A percentile compares a stretch with the other conserved stretches of the same genome.
phyloP scores from a whole-genome alignment of 2,113 vertebrate genomes.

The Elaphurus davidianus region DNA sequence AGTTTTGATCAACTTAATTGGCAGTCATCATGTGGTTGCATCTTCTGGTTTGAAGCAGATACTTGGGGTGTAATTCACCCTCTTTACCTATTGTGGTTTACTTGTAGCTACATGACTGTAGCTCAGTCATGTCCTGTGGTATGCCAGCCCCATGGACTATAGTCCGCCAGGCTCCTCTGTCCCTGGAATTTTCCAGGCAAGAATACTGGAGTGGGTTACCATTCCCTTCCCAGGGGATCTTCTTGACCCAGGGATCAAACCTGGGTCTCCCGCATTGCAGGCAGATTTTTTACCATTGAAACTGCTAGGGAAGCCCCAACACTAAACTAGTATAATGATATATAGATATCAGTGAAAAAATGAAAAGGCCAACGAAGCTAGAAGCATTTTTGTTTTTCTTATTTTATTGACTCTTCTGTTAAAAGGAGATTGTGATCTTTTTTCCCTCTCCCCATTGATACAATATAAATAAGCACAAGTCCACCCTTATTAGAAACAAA shows the following conservation, averaged over 20 bases:
- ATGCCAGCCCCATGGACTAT: not conserved
- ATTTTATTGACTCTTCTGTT: not conserved
- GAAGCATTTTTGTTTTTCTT: not conserved
- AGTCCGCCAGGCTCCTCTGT: not conserved
- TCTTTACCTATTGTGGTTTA: not conserved
- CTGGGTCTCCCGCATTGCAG: rapidly evolving
- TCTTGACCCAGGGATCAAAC: not conserved
- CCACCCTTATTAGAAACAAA: not conserved
- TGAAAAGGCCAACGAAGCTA: not conserved
- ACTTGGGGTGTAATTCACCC: not conserved
- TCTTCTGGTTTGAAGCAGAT: not conserved
- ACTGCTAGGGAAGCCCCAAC: not conserved
- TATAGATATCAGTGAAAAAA: not conserved
- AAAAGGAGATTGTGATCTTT: not conserved
- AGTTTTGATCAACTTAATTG: not conserved
- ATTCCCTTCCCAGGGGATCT: not conserved
- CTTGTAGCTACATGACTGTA: not conserved
- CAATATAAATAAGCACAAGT: not conserved
- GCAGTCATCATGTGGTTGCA: not conserved
- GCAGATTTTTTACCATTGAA: not conserved
- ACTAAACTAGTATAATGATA: not conserved
- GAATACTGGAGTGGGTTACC: not conserved
- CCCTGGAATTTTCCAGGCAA: not conserved
- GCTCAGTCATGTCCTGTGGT: not conserved
- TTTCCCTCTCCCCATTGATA: not conserved